Evolutionary conservation across 2,888 invertebrate genomes (phyloP).

Genomic region (Spodoptera littoralis): DNA sequence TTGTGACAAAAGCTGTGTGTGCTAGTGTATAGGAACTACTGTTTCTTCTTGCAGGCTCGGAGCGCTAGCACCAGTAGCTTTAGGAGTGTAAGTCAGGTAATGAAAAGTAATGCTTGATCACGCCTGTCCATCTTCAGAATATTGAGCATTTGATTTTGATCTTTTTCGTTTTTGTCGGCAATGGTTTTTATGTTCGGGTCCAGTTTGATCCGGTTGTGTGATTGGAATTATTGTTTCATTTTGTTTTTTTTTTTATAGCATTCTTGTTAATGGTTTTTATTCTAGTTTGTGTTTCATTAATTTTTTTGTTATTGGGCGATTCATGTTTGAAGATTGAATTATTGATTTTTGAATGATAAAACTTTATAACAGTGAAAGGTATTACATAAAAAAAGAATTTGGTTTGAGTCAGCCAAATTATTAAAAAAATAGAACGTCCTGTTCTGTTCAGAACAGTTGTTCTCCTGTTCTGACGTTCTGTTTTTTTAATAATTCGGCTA

Average conservation of each 20-base stretch:
- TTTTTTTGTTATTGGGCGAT: too few relatives aligned
- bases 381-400: too few relatives aligned
- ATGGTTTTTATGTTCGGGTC: constrained; percentile 68
- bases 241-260: neutral
- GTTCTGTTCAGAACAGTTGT: too few relatives aligned
- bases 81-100: constrained; percentile 96
- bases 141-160: constrained; percentile 69
- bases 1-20: constrained; percentile 77
- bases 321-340: too few relatives aligned
- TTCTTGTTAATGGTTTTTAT: too few relatives aligned
- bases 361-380: too few relatives aligned
- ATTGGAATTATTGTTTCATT: constrained; percentile 2
- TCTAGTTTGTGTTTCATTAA: too few relatives aligned
- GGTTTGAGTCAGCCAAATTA: too few relatives aligned
- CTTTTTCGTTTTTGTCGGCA: constrained; percentile 74
- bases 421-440: too few relatives aligned
- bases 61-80: constrained; percentile 96
- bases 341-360: too few relatives aligned
- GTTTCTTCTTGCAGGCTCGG: constrained; percentile 93
- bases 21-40: constrained; percentile 87
- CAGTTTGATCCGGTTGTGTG: constrained; percentile 1
- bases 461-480: too few relatives aligned
- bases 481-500: too few relatives aligned
- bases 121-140: constrained; percentile 75
- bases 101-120: constrained; percentile 75